Evolutionary conservation across 2,888 invertebrate species (phyloP).

Genomic region (Sabellastarte sp.): DNA sequence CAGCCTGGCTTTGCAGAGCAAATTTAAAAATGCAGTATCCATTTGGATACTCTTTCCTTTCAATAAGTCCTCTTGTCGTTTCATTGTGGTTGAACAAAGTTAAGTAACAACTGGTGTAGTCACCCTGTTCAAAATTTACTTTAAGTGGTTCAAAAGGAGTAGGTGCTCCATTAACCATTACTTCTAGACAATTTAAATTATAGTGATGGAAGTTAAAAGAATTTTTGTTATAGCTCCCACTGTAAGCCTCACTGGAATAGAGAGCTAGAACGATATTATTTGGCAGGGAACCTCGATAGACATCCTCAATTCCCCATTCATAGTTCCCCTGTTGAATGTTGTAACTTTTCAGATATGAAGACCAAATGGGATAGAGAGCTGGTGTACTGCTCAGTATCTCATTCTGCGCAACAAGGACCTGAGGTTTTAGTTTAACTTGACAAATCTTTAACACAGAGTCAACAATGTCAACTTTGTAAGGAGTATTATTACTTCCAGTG

Average conservation of each 20-base stretch:
- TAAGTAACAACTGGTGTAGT: too few species aligned
- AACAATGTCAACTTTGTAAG: neutral
- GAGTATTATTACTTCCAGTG: neutral
- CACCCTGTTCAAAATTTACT: too few species aligned
- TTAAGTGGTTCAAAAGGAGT: too few species aligned
- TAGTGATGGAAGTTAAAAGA: neutral
- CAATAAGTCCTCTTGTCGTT: too few species aligned
- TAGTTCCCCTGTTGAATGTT: neutral
- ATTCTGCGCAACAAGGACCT: neutral
- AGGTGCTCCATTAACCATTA: too few species aligned
- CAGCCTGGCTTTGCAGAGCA: too few species aligned
- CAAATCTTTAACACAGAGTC: neutral
- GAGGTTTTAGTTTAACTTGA: neutral
- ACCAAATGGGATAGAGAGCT: neutral
- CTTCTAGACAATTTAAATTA: too few species aligned
- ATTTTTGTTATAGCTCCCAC: neutral
- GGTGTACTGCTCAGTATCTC: neutral
- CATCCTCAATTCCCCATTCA: neutral
- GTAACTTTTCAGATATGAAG: neutral
- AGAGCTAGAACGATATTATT: neutral
- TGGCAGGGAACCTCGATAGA: neutral
- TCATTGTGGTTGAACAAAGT: too few species aligned
- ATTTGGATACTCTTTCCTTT: too few species aligned
- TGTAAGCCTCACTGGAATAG: neutral
- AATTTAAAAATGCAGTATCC: too few species aligned